phyloP scores from a whole-genome alignment of 2,797 vertebrate species.

The Hoplostethus mediterraneus region DNA sequence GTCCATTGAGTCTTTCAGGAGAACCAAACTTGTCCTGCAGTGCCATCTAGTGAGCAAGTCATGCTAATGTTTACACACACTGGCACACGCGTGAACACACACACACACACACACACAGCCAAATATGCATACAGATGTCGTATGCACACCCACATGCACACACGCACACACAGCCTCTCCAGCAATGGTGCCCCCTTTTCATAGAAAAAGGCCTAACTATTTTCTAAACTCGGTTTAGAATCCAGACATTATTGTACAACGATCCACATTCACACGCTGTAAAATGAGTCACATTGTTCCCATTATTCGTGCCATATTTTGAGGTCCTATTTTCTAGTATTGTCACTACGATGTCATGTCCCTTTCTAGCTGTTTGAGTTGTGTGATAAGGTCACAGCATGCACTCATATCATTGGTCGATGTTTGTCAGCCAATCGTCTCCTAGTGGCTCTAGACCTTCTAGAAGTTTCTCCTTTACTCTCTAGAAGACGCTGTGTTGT shows the following conservation, averaged over 20 bases:
- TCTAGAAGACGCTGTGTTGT: constrained; percentile 28
- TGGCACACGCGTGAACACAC: constrained; percentile 2
- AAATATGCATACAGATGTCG: constrained; percentile 66
- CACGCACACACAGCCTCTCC: constrained; percentile 75
- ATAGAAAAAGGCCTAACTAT: background rate
- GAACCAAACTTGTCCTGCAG: constrained; percentile 72
- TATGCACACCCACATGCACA: constrained; percentile 66
- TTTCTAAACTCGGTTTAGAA: constrained; percentile 19
- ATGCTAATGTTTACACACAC: constrained; percentile 78
- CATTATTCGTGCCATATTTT: constrained; percentile 59
- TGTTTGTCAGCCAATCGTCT: constrained; percentile 48
- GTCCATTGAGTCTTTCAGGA: constrained; percentile 61
- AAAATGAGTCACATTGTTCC: constrained; percentile 24
- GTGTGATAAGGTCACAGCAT: constrained; percentile 68
- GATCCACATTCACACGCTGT: constrained; percentile 24
- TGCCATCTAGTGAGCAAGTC: constrained; percentile 75
- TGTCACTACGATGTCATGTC: constrained; percentile 34
- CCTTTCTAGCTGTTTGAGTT: constrained; percentile 53
- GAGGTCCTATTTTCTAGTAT: constrained; percentile 35
- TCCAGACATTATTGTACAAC: background rate
- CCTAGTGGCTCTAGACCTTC: constrained; percentile 28
- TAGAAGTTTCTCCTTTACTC: constrained; percentile 32
- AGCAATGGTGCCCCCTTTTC: background rate
- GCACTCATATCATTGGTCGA: constrained; percentile 63
- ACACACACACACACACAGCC: constrained; percentile 52